Base-by-base conservation (phyloP, 2,113 vertebrate genomes). In the Serilophus lunatus region DNA sequence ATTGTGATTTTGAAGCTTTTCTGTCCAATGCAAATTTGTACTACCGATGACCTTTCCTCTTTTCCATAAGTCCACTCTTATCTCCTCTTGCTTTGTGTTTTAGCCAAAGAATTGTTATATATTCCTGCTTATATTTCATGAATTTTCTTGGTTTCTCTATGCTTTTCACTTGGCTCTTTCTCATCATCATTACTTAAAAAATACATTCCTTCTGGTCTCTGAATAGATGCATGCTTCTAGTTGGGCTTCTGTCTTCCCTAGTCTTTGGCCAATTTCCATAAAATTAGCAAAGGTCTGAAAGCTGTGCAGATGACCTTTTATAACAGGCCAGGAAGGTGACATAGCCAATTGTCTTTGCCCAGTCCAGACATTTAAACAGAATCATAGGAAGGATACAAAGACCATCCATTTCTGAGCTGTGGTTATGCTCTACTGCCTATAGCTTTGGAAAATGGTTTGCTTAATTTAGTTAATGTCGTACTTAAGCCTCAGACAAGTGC, bases 261-360 rank as follows among this genome's bases (percentile, higher is more conserved):
- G 40, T 76, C 49, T 86, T 96, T 93, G 90, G 93, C 44, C 59
- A 64, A 25, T 25, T 44, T 83, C 82, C 96, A 90, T 93, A 92
- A 97, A 96, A 94, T 90, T 69, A 95, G 23, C 88, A 95, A 90
- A 96, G 80, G 11, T 94, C 85, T 96, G 96, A 95, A 96, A 97
- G 86, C 56, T 72, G 40, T 92, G 75, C 87, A 97, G 85, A 95
- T 95, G 82, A 77, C 74, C 68, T 89, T 96, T 94, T 93, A 83
- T 91, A 95, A 94, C 23, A 77, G 59, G 17, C 26, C 28, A 69
- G 61, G 72, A 95, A 92, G 29, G 19, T 90, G 85, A 81, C 45
- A 79, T 24, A 87, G 47, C 36, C 28, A 86, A 69, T 94, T 97
- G 95, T 90, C 88, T 63, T 60, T 92, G 51, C 77, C 85, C 42